Evolutionary conservation across 2,113 vertebrate genomes (phyloP).

Genomic region (Thamnaconus septentrionalis): DNA sequence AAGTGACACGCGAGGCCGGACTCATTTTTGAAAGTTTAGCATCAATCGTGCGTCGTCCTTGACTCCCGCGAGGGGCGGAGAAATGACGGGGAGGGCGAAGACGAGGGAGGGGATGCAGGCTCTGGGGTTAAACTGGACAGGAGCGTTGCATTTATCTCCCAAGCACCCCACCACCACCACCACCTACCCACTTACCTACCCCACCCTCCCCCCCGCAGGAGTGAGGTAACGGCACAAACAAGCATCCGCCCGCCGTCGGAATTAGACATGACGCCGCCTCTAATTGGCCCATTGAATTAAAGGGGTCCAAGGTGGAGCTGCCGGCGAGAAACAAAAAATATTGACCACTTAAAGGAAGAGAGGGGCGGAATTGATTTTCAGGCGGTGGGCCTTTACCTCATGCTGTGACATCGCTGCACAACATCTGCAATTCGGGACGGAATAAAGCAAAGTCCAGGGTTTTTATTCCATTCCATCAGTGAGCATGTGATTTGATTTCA

Average conservation of each 20-base stretch:
- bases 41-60: conserved; percentile 95
- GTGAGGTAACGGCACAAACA: conserved; percentile 94
- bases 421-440: neutral
- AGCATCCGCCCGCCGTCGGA: conserved; percentile 75
- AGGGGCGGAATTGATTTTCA: conserved; percentile 89
- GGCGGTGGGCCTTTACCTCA: conserved; percentile 80
- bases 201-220: conserved; percentile 71
- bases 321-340: conserved; percentile 91
- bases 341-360: conserved; percentile 94
- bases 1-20: conserved; percentile 87
- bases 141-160: conserved; percentile 34
- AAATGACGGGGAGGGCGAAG: conserved; percentile 40
- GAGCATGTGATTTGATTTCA: too few relatives aligned
- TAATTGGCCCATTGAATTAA: conserved; percentile 97
- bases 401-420: conserved; percentile 44
- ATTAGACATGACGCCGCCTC: conserved; percentile 92
- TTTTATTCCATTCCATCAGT: too few relatives aligned
- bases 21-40: conserved; percentile 97
- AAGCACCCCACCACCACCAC: neutral
- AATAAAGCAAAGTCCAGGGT: too few relatives aligned
- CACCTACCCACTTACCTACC: neutral
- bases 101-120: conserved; percentile 9
- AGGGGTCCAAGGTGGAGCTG: conserved; percentile 70
- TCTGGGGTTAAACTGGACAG: conserved; percentile 74
- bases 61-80: conserved; percentile 81